phyloP scores from a whole-genome alignment of 2,888 invertebrate genomes.

The Cremastinae sp. region DNA sequence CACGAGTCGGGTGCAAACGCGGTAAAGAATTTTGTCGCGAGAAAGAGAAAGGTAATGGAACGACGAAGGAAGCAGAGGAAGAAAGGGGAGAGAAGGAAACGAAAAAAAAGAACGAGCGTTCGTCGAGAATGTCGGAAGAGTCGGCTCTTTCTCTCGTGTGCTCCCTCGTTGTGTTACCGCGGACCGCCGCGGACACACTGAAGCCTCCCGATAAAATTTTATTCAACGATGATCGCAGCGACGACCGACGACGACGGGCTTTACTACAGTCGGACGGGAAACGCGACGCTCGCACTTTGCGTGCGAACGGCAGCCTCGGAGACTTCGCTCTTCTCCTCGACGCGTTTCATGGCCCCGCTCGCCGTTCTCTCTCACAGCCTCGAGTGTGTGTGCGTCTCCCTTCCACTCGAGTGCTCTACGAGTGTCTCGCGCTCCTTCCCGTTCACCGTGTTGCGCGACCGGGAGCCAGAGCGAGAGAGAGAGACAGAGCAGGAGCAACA shows the following conservation, averaged over 20 bases:
- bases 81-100: constrained; percentile 17
- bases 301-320: constrained; percentile 19
- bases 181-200: constrained; percentile 65
- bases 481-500: constrained; percentile 22
- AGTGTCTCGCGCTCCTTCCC: constrained; percentile 6
- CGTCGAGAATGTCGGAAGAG: constrained; percentile 3
- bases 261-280: constrained; percentile 43
- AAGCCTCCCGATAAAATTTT: constrained; percentile 42
- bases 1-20: no score
- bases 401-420: constrained; percentile 14
- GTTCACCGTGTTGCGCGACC: no score
- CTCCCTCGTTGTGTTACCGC: constrained; percentile 57
- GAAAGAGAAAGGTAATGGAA: constrained; percentile 1
- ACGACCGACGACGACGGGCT: constrained; percentile 31
- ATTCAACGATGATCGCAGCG: constrained; percentile 30
- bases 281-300: constrained; percentile 15
- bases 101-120: constrained; percentile 11
- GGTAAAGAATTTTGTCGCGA: no score
- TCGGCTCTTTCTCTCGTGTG: background rate
- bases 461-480: constrained; percentile 25
- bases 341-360: background rate
- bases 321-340: constrained; percentile 6
- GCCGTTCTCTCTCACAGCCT: background rate
- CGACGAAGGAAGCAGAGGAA: constrained; percentile 10
- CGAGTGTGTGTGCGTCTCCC: constrained; percentile 1